Evolutionary conservation across 2,797 vertebrate genomes (phyloP), one percentile per base, ranked within the genome.

Genomic region (Poecilia velifera): DNA sequence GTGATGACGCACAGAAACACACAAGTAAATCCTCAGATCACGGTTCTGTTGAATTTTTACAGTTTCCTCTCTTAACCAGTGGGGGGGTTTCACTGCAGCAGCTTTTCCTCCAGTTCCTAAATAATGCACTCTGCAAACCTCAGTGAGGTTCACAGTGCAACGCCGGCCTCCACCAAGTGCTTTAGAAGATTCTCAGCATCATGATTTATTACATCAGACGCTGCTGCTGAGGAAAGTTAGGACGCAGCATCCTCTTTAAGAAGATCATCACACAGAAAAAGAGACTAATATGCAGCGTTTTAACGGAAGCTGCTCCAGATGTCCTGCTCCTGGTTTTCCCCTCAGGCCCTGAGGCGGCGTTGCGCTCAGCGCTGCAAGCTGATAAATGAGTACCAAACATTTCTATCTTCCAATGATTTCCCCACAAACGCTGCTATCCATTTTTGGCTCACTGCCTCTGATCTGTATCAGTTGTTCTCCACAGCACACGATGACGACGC

Each of bases 241-340:
- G 71, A 70, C 31, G 39, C n/a, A 55, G 2, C 14, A 66, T 43
- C 20, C 20, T 8, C 49, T 62, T 66, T 66, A 39, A 66, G 36
- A 64, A 22, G 64, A 43, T 25, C 36, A 10, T 25, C 20, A 45
- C 76, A 41, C 70, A 83, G 68, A 36, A 81, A 22, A 73, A 16
- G 16, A 76, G 16, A 76, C 51, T 84, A 76, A 86, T 86, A 76
- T 82, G 81, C 5, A 1, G 20, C 43, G 81, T 47, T 47, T 78
- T 84, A 31, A 47, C 64, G 80, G 59, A 80, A 79, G 76, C 74
- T 64, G 75, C 83, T 81, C 39, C 89, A 88, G 80, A 82, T 88
- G 82, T 81, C 81, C 34, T 66, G 18, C 34, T 66, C 59, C 62
- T 39, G 31, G 62, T 41, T 68, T 68, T 68, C 22, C 64, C 36